phyloP scores from a whole-genome alignment of 2,888 invertebrate genomes.

The Cheilosia soror region DNA sequence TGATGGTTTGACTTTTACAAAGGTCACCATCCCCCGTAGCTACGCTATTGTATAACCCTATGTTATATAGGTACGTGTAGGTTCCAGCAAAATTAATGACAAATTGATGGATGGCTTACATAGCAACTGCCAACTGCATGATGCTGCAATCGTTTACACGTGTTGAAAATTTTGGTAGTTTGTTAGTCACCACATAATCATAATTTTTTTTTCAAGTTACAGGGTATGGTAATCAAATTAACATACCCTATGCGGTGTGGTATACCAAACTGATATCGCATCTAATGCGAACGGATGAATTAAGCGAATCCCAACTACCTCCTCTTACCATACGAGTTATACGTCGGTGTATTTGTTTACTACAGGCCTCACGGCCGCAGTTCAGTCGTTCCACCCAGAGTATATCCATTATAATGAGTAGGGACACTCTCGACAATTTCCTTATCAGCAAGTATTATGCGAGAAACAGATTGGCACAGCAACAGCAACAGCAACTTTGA shows the following conservation, averaged over 20 bases:
- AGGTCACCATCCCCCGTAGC: background rate
- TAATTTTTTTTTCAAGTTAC: conserved; percentile 22
- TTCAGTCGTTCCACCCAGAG: conserved; percentile 58
- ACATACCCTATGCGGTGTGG: conserved; percentile 43
- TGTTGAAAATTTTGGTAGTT: conserved; percentile 5
- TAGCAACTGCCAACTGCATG: background rate
- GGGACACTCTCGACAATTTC: too few relatives aligned
- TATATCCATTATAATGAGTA: too few relatives aligned
- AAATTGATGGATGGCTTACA: conserved; percentile 15
- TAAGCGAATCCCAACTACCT: conserved; percentile 47
- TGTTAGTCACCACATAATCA: background rate
- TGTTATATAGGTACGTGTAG: too few relatives aligned
- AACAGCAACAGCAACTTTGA: too few relatives aligned
- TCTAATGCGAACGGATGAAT: conserved; percentile 56
- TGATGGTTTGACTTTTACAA: conserved; percentile 1
- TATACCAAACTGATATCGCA: conserved; percentile 45
- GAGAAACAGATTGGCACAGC: too few relatives aligned
- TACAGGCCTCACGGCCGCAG: conserved; percentile 29
- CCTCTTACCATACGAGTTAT: conserved; percentile 53
- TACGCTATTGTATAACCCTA: too few relatives aligned
- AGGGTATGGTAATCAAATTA: conserved; percentile 57
- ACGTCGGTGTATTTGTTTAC: conserved; percentile 50
- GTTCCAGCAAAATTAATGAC: conserved; percentile 1
- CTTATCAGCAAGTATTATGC: too few relatives aligned
- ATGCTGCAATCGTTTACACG: background rate